Conservation (phyloP, 2,888 invertebrate species). For the Glyphotaelius pellucidus region DNA sequence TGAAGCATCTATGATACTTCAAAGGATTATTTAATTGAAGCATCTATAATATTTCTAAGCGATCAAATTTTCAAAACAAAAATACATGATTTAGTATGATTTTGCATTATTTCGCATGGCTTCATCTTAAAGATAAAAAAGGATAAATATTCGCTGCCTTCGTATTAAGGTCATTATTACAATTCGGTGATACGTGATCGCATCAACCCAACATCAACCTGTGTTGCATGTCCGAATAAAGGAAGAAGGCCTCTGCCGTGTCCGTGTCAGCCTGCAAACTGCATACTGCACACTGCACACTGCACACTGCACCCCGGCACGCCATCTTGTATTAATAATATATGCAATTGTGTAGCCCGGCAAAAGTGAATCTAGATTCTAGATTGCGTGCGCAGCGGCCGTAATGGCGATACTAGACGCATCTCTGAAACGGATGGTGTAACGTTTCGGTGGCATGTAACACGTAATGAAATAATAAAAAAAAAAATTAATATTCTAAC, state of each 20-base stretch:
- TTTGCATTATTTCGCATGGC: no score
- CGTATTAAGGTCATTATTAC: no score
- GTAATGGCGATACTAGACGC: constrained; percentile 6
- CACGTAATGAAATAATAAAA: background rate
- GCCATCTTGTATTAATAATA: background rate
- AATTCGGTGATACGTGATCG: background rate
- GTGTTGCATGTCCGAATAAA: background rate
- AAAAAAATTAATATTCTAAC: background rate
- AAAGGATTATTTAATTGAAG: no score
- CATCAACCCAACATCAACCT: background rate
- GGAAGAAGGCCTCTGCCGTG: background rate
- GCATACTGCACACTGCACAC: background rate
- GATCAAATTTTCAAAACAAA: no score
- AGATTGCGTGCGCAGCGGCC: background rate
- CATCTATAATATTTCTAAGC: no score
- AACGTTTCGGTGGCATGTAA: background rate
- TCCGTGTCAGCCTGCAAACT: background rate
- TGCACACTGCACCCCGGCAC: background rate
- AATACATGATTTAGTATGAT: no score
- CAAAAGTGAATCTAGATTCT: background rate
- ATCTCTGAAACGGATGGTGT: constrained; percentile 23
- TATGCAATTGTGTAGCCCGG: background rate
- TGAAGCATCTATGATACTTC: no score
- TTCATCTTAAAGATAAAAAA: no score
- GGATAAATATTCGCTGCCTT: no score